A percentile compares a stretch with the other conserved stretches of the same genome.
Evolutionary conservation across 92 coral and sea anemone species (phyloP).

Genomic region (Epizoanthus rinbou): DNA sequence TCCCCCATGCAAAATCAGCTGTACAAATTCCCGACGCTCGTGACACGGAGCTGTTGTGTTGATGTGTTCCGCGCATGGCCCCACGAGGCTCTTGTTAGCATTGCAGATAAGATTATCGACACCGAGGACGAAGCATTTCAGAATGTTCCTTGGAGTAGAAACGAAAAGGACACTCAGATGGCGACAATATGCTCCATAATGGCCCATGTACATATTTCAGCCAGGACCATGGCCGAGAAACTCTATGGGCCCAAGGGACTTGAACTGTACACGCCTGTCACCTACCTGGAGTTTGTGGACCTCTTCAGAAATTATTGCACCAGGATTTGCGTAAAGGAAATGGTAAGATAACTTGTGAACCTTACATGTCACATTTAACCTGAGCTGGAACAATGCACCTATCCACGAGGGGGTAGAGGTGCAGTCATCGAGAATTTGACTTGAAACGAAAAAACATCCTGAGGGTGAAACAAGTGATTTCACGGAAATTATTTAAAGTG

Average conservation of each 20-base stretch:
- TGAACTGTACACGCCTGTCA: constrained; percentile 84
- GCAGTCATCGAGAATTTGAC: too few species aligned
- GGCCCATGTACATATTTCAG: constrained; percentile 90
- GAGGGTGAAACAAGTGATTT: neutral
- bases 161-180: constrained; percentile 60
- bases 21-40: constrained; percentile 70
- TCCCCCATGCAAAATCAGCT: constrained; percentile 59
- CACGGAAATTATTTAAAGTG: neutral
- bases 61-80: constrained; percentile 93
- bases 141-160: constrained; percentile 56
- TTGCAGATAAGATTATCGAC: constrained; percentile 72
- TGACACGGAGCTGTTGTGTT: constrained; percentile 87
- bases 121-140: constrained; percentile 58
- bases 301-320: constrained; percentile 78
- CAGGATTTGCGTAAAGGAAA: constrained; percentile 77
- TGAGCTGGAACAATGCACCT: neutral
- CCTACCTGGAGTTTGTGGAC: constrained; percentile 83
- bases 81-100: constrained; percentile 76
- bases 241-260: constrained; percentile 70
- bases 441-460: too few species aligned
- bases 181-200: constrained; percentile 83
- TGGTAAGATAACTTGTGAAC: constrained; percentile 48
- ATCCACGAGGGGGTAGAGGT: too few species aligned
- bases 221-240: constrained; percentile 69
- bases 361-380: neutral